These are phyloP conservation scores for Bacillus rossius DNA, from an alignment of 1,140 invertebrate genomes.

Conservation along the genomic window DNA sequence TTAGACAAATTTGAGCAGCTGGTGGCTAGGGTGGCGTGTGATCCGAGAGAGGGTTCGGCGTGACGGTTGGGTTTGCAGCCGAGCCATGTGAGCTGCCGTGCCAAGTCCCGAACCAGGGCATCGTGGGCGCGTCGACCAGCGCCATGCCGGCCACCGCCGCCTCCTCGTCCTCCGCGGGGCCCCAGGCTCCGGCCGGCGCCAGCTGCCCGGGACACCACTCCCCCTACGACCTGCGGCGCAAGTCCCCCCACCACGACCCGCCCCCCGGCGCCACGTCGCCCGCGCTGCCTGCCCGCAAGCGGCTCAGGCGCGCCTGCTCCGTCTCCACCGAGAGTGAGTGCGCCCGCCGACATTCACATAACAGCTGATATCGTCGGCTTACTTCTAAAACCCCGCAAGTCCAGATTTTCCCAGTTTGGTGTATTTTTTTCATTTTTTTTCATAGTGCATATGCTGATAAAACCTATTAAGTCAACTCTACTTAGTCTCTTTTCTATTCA, in stretches of 20 bases:
- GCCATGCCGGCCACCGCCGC: background rate
- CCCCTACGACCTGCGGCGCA: constrained; percentile 78
- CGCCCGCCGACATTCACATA: background rate
- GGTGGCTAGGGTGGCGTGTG: too few species aligned
- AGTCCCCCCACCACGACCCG: constrained; percentile 54
- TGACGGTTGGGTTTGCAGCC: constrained; percentile 53
- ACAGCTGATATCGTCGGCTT: too few species aligned
- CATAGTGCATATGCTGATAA: too few species aligned
- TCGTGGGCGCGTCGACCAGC: constrained; percentile 39
- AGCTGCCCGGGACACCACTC: constrained; percentile 55
- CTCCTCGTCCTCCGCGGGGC: constrained; percentile 8
- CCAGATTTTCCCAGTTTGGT: background rate
- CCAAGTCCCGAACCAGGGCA: constrained; percentile 58
- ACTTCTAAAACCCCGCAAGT: too few species aligned
- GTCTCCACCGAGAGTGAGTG: constrained; percentile 55
- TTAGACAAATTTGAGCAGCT: too few species aligned
- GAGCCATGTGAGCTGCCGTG: constrained; percentile 70
- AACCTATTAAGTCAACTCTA: too few species aligned
- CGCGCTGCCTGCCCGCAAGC: constrained; percentile 71
- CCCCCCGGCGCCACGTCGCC: constrained; percentile 37
- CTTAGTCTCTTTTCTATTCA: too few species aligned
- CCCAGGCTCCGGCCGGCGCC: constrained; percentile 3
- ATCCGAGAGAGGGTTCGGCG: too few species aligned
- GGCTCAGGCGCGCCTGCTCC: constrained; percentile 62
- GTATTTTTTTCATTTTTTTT: background rate